Percentiles rank a stretch among this genome's conserved stretches.
Evolutionary conservation across 2,797 vertebrate species (phyloP).

Genomic region (Dromococcyx pavoninus): DNA sequence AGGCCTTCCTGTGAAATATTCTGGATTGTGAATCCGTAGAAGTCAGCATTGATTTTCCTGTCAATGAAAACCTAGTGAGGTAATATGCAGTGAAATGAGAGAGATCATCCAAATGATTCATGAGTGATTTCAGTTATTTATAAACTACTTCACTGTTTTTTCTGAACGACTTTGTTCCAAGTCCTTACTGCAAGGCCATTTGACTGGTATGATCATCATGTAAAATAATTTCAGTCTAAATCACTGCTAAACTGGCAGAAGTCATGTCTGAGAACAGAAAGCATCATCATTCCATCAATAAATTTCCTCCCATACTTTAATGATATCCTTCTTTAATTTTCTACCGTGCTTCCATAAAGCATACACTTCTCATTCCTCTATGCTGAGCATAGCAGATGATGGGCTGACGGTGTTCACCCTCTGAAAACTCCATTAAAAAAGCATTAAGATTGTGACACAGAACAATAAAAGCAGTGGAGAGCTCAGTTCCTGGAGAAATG

Average conservation of each 20-base stretch:
- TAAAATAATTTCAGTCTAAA: background rate
- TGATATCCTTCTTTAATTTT: background rate
- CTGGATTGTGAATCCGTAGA: background rate
- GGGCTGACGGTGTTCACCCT: background rate
- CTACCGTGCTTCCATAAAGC: background rate
- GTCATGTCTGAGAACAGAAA: background rate
- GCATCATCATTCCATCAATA: background rate
- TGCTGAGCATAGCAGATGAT: background rate
- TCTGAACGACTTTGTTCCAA: background rate
- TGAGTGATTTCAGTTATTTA: background rate
- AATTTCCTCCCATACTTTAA: background rate
- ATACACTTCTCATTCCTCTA: background rate
- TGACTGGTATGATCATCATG: accelerated
- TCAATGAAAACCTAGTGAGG: background rate
- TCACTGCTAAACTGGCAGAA: background rate
- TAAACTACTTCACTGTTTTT: background rate
- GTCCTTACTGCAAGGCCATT: background rate
- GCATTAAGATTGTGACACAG: background rate
- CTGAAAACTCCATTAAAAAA: constrained; percentile 38
- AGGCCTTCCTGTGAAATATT: background rate
- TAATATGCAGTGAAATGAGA: background rate
- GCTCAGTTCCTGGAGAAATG: background rate
- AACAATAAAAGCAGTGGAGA: background rate
- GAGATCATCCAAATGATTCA: background rate
- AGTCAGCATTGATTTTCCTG: background rate